Evolutionary conservation across 1,140 invertebrate genomes (phyloP).

Genomic region (Liolophura sinensis): DNA sequence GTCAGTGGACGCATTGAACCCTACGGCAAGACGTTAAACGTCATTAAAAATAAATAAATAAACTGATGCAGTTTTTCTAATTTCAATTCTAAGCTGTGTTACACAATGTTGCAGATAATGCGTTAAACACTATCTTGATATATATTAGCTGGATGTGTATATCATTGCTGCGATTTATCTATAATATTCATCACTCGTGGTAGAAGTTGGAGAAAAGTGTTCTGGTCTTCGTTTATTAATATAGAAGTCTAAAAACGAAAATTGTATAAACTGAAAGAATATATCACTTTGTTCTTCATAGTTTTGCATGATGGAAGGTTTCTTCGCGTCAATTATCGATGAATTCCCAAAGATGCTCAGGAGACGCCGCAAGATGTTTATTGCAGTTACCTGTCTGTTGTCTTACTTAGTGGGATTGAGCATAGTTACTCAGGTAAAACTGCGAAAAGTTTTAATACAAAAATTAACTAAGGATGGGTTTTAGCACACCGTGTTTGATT

Average conservation of each 20-base stretch:
- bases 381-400: constrained; percentile 39
- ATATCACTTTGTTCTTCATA: constrained; percentile 44
- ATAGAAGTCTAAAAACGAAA: too few relatives aligned
- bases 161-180: too few relatives aligned
- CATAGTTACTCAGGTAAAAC: constrained; percentile 42
- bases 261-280: too few relatives aligned
- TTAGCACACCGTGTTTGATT: too few relatives aligned
- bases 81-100: neutral
- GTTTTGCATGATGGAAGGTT: constrained; percentile 82
- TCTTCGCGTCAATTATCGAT: constrained; percentile 74
- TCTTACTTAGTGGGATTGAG: constrained; percentile 48
- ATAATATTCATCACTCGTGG: too few relatives aligned
- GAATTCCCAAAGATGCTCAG: constrained; percentile 65
- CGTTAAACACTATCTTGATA: constrained; percentile 66
- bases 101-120: constrained; percentile 66
- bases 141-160: too few relatives aligned
- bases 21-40: neutral
- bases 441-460: too few relatives aligned
- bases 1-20: constrained; percentile 8
- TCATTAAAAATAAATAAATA: neutral
- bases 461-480: too few relatives aligned
- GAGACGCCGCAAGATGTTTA: constrained; percentile 51
- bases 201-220: too few relatives aligned
- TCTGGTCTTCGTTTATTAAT: too few relatives aligned
- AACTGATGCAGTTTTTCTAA: neutral